Evolutionary conservation across 1,140 invertebrate species (phyloP).

Genomic region (Drosophila miranda): DNA sequence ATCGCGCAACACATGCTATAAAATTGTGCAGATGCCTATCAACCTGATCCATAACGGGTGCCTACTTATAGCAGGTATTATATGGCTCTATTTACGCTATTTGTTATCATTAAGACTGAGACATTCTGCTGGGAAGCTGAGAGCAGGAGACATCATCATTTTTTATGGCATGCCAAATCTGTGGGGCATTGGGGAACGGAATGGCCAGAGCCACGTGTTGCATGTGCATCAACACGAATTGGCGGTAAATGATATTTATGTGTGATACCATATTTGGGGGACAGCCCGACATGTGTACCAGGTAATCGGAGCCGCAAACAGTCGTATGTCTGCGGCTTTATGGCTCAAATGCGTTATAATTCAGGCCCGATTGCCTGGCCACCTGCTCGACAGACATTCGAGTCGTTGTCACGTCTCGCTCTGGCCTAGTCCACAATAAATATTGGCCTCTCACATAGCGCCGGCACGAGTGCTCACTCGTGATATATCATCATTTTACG

Average conservation of each 20-base stretch:
- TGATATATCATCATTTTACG: slow-evolving; percentile 8
- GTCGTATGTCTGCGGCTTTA: slow-evolving; percentile 68
- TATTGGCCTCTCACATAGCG: slow-evolving; percentile 17
- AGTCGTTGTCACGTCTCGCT: slow-evolving; percentile 58
- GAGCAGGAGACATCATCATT: slow-evolving; percentile 10
- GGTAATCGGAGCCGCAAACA: not conserved
- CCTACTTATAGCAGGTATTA: no score
- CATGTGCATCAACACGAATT: slow-evolving; percentile 66
- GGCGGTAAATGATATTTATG: slow-evolving; percentile 76
- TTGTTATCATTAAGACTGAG: slow-evolving; percentile 4
- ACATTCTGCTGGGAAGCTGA: slow-evolving; percentile 18
- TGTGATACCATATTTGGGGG: slow-evolving; percentile 48
- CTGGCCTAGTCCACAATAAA: slow-evolving; percentile 15
- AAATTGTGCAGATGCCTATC: no score
- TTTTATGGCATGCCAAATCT: slow-evolving; percentile 41
- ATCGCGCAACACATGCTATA: no score
- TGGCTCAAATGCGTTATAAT: slow-evolving; percentile 70
- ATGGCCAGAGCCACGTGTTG: slow-evolving; percentile 61
- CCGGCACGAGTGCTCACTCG: not conserved
- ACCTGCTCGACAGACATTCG: slow-evolving; percentile 45
- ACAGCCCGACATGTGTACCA: slow-evolving; percentile 19
- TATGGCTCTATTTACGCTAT: no score
- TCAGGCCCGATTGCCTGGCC: slow-evolving; percentile 44
- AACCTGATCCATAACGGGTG: no score
- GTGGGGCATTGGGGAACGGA: slow-evolving; percentile 35